Percentiles rank a stretch among this genome's conserved stretches.
These are phyloP conservation scores for Epicampocera succincta DNA, from an alignment of 2,888 invertebrate species.

Conservation along the genomic window DNA sequence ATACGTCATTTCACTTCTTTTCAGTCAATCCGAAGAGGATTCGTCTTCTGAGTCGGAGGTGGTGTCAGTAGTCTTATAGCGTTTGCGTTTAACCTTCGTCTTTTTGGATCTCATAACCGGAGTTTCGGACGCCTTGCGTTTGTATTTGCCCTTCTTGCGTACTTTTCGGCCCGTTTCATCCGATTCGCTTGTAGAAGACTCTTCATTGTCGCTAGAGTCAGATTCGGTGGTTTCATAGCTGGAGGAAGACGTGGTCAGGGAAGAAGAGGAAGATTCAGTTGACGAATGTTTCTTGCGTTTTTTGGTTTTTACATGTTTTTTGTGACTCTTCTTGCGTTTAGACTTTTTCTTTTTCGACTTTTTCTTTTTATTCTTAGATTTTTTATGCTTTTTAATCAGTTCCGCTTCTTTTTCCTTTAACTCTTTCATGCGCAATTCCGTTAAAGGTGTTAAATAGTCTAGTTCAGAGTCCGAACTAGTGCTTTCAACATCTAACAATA, in stretches of 20 bases:
- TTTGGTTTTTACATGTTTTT: constrained; percentile 68
- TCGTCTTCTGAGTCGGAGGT: constrained; percentile 74
- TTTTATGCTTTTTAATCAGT: constrained; percentile 70
- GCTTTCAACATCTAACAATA: constrained; percentile 95
- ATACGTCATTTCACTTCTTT: constrained; percentile 8
- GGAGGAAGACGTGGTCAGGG: constrained; percentile 64
- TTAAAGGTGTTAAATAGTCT: constrained; percentile 92
- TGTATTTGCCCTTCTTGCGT: constrained; percentile 78
- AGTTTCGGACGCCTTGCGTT: constrained; percentile 77
- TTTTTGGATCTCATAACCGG: constrained; percentile 76
- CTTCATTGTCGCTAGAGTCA: constrained; percentile 80
- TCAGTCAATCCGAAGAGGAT: constrained; percentile 65
- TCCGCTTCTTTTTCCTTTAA: constrained; percentile 87
- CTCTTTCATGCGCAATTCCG: constrained; percentile 90
- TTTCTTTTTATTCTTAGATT: constrained; percentile 68
- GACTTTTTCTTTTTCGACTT: constrained; percentile 69
- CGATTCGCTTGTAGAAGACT: constrained; percentile 79
- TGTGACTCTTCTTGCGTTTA: constrained; percentile 66
- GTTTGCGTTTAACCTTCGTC: constrained; percentile 77
- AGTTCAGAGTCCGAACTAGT: constrained; percentile 93
- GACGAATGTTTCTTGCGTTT: constrained; percentile 70
- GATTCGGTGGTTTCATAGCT: constrained; percentile 72
- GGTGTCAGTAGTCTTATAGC: constrained; percentile 74
- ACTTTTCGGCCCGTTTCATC: constrained; percentile 78
- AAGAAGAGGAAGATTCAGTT: constrained; percentile 59